Conservation (phyloP, 2,888 invertebrate genomes). For the Rugalucina vietnamica region DNA sequence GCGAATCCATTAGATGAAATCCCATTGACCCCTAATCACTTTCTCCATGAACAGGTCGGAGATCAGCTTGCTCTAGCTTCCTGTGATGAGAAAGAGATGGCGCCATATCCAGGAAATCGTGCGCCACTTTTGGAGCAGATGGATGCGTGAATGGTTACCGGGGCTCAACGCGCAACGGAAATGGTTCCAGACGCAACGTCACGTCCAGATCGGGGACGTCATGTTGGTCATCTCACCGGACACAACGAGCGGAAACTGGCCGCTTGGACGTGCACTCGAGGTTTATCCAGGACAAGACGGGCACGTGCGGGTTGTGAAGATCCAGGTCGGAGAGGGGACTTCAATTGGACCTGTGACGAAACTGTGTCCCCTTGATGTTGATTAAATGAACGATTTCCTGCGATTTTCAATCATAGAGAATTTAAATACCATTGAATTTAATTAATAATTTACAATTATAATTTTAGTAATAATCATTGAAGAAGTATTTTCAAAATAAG, state of each 20-base stretch:
- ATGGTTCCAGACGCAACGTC: background rate
- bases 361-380: background rate
- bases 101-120: conserved; percentile 47
- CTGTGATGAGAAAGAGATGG: conserved; percentile 27
- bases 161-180: too few relatives aligned
- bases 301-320: background rate
- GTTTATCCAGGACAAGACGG: background rate
- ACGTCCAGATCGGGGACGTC: background rate
- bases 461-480: background rate
- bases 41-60: conserved; percentile 50
- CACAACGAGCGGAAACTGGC: background rate
- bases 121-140: too few relatives aligned
- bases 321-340: conserved; percentile 8
- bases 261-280: background rate
- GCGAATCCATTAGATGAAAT: conserved; percentile 17
- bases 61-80: conserved; percentile 42
- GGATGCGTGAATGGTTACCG: too few relatives aligned
- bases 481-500: background rate
- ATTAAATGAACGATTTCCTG: too few relatives aligned
- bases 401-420: background rate
- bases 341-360: background rate
- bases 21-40: conserved; percentile 55
- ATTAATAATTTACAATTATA: background rate
- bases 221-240: background rate
- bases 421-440: background rate